Percentiles rank a stretch among this genome's conserved stretches.
Conservation (phyloP, 2,888 invertebrate genomes). For the Eupithecia subumbrata region DNA sequence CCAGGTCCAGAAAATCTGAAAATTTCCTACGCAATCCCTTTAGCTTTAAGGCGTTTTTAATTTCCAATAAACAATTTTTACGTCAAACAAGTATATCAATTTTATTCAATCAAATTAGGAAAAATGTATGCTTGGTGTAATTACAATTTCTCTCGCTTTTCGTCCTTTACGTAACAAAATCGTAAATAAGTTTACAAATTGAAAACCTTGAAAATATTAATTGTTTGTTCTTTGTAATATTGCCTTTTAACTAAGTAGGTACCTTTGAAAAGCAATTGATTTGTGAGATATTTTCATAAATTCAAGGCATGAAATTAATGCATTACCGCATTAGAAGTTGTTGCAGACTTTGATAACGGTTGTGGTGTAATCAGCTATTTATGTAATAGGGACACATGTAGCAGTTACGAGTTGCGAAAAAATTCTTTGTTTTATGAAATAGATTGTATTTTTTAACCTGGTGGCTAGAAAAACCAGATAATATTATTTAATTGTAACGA, state of each 20-base stretch:
- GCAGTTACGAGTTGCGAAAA: background rate
- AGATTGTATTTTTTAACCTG: background rate
- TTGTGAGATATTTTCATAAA: constrained; percentile 10
- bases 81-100: no score
- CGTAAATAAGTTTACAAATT: background rate
- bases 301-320: constrained; percentile 22
- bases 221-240: constrained; percentile 10
- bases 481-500: no score
- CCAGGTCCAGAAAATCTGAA: background rate
- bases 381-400: constrained; percentile 21
- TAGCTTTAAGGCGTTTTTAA: no score
- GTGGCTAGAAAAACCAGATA: no score
- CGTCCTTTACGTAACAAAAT: background rate
- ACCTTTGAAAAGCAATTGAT: constrained; percentile 7
- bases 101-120: background rate
- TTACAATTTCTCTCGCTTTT: background rate
- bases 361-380: constrained; percentile 22
- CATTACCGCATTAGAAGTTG: constrained; percentile 14
- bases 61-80: no score
- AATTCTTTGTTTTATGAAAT: background rate
- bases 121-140: background rate
- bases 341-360: constrained; percentile 12
- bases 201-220: constrained; percentile 12
- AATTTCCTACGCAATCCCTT: no score
- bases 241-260: constrained; percentile 7